These are phyloP conservation scores for Coreoperca whiteheadi DNA, from an alignment of 2,113 vertebrate species.

Conservation along the genomic window DNA sequence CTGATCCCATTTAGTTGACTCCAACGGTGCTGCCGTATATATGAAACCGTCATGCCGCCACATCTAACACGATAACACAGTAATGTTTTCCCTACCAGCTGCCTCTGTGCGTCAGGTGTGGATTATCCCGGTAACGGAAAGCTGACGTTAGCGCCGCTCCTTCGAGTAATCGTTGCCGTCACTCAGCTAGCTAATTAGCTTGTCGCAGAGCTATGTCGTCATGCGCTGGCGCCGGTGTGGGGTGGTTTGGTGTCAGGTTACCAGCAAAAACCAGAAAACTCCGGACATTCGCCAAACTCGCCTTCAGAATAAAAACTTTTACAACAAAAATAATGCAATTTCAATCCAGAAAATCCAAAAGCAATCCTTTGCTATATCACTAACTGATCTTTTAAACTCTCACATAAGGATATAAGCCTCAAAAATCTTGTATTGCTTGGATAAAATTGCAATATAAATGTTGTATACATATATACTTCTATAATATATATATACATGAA, in stretches of 20 bases:
- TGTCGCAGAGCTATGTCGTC: constrained; percentile 56
- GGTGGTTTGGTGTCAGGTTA: not conserved
- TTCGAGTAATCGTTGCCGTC: constrained; percentile 8
- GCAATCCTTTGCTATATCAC: too few relatives aligned
- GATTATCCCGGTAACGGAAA: not conserved
- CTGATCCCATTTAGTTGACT: not conserved
- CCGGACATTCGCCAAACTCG: not conserved
- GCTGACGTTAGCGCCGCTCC: constrained; percentile 18
- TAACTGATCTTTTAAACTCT: too few relatives aligned
- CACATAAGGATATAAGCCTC: too few relatives aligned
- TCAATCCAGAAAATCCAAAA: too few relatives aligned
- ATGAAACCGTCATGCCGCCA: not conserved
- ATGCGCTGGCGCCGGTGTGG: not conserved
- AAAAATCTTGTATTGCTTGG: too few relatives aligned
- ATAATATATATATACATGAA: not conserved
- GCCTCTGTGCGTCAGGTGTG: constrained; percentile 13
- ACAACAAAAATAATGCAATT: too few relatives aligned
- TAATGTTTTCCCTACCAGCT: constrained; percentile 41
- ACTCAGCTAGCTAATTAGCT: constrained; percentile 14
- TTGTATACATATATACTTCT: not conserved
- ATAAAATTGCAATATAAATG: not conserved
- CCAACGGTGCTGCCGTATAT: rapidly evolving
- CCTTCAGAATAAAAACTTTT: constrained; percentile 12
- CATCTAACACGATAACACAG: rapidly evolving
- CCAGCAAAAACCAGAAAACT: not conserved